Percentiles rank a stretch among this genome's conserved stretches.
Evolutionary conservation across 2,113 vertebrate species (phyloP).

Genomic region (Heloderma charlesbogerti): DNA sequence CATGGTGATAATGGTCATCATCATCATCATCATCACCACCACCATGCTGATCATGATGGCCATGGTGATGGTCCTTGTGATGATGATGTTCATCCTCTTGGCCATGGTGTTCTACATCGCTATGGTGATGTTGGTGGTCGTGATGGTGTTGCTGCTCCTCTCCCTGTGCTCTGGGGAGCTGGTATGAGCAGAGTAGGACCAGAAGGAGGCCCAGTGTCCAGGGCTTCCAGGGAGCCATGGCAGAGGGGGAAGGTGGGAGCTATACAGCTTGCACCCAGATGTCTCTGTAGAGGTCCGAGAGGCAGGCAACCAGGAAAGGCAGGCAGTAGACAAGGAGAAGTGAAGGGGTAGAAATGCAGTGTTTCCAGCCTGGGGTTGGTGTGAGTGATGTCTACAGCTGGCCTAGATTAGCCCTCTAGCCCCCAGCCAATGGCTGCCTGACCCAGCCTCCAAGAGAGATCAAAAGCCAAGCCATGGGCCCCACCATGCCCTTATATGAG

Average conservation of each 20-base stretch:
- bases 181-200: conserved; percentile 83
- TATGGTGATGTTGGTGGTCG: conserved; percentile 47
- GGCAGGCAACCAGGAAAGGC: conserved; percentile 22
- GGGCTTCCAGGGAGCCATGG: conserved; percentile 83
- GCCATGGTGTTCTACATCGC: conserved; percentile 56
- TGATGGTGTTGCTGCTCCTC: conserved; percentile 29
- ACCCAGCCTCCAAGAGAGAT: conserved; percentile 6
- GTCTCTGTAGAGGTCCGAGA: neutral
- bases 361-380: conserved; percentile 1
- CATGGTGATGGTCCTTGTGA: conserved; percentile 1
- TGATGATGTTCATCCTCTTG: conserved; percentile 41
- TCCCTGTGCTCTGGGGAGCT: conserved; percentile 56
- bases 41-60: neutral
- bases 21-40: neutral
- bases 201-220: conserved; percentile 80
- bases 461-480: neutral
- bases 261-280: neutral
- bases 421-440: conserved; percentile 39
- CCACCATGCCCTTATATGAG: conserved; percentile 35
- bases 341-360: neutral
- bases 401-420: conserved; percentile 13
- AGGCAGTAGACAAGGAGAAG: neutral
- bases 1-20: conserved; percentile 61
- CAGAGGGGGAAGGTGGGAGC: neutral
- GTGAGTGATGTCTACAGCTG: conserved; percentile 59